These are phyloP conservation scores for Lichenostomus cassidix DNA, from an alignment of 2,113 vertebrate genomes.

Conservation along the genomic window DNA sequence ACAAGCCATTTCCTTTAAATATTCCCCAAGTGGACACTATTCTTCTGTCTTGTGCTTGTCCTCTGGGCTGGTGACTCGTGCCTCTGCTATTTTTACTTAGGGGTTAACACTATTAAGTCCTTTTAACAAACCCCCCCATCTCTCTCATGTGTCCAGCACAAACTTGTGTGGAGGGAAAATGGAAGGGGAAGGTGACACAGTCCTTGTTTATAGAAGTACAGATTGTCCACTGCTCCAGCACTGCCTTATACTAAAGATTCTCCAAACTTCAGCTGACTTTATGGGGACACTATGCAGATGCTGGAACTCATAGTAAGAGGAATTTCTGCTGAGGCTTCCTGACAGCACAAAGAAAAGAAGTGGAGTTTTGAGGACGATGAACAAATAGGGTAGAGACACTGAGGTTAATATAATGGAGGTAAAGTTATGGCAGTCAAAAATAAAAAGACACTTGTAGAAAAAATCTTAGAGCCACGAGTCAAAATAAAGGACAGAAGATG, in stretches of 20 bases:
- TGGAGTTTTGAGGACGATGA: background rate
- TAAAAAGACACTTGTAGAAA: background rate
- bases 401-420: background rate
- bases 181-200: background rate
- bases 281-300: background rate
- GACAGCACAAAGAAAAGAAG: background rate
- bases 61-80: background rate
- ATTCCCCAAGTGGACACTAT: background rate
- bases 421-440: background rate
- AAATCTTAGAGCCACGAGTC: background rate
- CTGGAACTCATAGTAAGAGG: background rate
- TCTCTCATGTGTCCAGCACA: background rate
- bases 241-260: background rate
- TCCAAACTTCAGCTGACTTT: background rate
- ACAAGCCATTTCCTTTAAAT: background rate
- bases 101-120: background rate
- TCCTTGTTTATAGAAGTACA: background rate
- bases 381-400: background rate
- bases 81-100: background rate
- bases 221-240: background rate
- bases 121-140: background rate
- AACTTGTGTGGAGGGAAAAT: background rate
- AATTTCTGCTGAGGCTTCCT: background rate
- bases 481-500: background rate
- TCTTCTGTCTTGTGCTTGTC: background rate